These are phyloP conservation scores for Netelia melanura DNA, from an alignment of 2,888 invertebrate genomes.

Conservation along the genomic window DNA sequence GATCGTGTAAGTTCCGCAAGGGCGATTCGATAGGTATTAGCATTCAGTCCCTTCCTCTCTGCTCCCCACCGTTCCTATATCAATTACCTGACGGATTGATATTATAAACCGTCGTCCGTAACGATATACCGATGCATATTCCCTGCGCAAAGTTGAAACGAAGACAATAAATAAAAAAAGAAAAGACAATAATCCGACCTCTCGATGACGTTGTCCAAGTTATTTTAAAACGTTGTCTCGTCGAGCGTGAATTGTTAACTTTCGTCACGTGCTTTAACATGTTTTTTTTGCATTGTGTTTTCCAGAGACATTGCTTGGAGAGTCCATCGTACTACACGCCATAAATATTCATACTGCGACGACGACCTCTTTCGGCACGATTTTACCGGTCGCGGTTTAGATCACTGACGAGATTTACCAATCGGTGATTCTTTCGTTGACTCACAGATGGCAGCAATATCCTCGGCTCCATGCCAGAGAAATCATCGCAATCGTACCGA, in stretches of 20 bases:
- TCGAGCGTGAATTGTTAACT: conserved; percentile 37
- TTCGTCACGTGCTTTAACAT: conserved; percentile 41
- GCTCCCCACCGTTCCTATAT: conserved; percentile 26
- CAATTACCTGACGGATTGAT: conserved; percentile 46
- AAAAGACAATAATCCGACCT: conserved; percentile 6
- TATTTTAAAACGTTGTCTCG: conserved; percentile 4
- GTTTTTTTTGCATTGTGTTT: too few relatives aligned
- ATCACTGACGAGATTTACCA: conserved; percentile 37
- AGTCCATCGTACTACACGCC: conserved; percentile 3
- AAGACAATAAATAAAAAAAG: neutral
- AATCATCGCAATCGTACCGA: neutral
- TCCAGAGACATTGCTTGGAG: neutral
- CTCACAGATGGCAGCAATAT: conserved; percentile 53
- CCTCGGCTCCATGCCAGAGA: conserved; percentile 44
- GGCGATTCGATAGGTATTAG: conserved; percentile 49
- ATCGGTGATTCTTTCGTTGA: conserved; percentile 16
- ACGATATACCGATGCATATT: conserved; percentile 32
- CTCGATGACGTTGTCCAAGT: conserved; percentile 1
- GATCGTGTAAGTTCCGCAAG: conserved; percentile 48
- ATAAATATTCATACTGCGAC: conserved; percentile 59
- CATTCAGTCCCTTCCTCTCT: conserved; percentile 30
- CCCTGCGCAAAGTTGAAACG: neutral
- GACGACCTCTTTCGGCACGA: conserved; percentile 12
- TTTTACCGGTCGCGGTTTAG: conserved; percentile 31
- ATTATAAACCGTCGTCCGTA: conserved; percentile 29